Base-by-base conservation (phyloP, 2,113 vertebrate genomes). In the Laticauda laticaudata region DNA sequence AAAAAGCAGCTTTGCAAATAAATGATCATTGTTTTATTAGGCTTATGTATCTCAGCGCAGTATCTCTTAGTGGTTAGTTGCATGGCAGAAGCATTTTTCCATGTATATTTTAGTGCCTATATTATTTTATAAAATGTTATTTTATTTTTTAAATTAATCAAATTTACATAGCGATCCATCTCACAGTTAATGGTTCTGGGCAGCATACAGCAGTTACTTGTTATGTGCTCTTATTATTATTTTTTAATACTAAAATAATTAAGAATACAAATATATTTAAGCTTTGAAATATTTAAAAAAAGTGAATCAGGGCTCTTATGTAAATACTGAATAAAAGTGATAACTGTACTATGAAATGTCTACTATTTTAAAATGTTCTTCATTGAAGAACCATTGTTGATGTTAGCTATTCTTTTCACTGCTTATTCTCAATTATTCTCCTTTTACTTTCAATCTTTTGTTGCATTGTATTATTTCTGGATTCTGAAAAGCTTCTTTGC, bases 401-500 rank as follows among this genome's bases (percentile, higher is more conserved):
- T 45, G 45, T 89, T 86, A 0, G 0, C 11, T 92, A 0, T 92
- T 94, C 29, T 95, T 18, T 4, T 43, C 93, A 11, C 92, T 69
- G 1, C 81, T 64, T 88, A 53, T 93, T 81, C 56, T 85, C 0
- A 0, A 92, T 34, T 39, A 91, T 55, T 89, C 56, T 86, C 86
- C 61, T 55, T 34, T 87, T 95, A 11, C 43, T 93, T 95, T 93
- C 69, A 96, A 55, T 26, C 29, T 53, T 86, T 43, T 91, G 93
- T 92, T 91, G 86, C n/a, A 91, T n/a, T 69, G 9, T 43, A 24
- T 92, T 0, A 64, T 94, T 95, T 94, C 88, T 94, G 92, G 95
- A 91, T 75, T 91, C 91, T 54, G 75, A 64, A 93, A 95, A 75
- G 51, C 93, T 94, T 96, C 88, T 59, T 95, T 95, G 61, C 51